These are phyloP conservation scores for Zelostemma sp. DNA, from an alignment of 1,140 invertebrate species.

Conservation along the genomic window DNA sequence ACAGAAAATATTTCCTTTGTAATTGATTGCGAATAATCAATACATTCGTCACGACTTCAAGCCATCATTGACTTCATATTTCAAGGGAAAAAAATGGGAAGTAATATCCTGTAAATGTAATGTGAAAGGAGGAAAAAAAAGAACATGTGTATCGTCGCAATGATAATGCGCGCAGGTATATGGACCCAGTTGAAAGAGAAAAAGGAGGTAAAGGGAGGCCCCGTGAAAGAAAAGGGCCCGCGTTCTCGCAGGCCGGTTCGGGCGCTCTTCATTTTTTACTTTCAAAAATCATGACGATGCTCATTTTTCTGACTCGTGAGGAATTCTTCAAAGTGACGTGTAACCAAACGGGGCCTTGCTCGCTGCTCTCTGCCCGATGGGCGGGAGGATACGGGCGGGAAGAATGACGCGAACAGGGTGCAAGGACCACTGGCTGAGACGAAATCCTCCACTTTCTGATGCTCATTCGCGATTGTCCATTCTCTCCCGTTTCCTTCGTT, in stretches of 20 bases:
- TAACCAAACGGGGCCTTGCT: conserved; percentile 62
- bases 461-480: conserved; percentile 21
- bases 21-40: not conserved
- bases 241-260: conserved; percentile 25
- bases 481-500: conserved; percentile 17
- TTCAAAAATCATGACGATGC: conserved; percentile 72
- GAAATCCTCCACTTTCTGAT: conserved; percentile 32
- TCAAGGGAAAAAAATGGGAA: not conserved
- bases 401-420: conserved; percentile 1
- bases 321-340: conserved; percentile 70
- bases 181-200: not conserved
- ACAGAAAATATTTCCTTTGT: not conserved
- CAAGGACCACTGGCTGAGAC: conserved; percentile 36
- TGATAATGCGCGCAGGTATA: not conserved
- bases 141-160: not conserved
- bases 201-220: not conserved
- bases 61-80: not conserved
- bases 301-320: conserved; percentile 71
- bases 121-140: not conserved
- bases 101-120: conserved; percentile 2
- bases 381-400: conserved; percentile 17
- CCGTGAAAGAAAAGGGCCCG: conserved; percentile 40
- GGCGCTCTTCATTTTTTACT: conserved; percentile 68
- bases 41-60: not conserved
- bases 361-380: conserved; percentile 48